Conservation (phyloP, 2,888 invertebrate species). For the Doris montereyensis region DNA sequence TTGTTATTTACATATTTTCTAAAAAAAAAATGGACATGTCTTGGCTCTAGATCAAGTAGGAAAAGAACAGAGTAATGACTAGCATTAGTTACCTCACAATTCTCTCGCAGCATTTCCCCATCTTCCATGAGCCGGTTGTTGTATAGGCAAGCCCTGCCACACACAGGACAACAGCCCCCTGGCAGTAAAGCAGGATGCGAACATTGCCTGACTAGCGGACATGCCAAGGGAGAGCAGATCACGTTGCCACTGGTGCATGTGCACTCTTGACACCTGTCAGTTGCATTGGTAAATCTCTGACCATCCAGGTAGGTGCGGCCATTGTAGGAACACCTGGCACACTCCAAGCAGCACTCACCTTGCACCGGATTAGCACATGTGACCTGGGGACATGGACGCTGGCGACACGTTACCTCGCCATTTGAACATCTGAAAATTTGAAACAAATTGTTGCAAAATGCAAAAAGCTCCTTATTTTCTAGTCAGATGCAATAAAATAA, state of each 20-base stretch:
- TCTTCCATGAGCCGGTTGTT: conserved; percentile 45
- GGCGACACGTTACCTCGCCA: conserved; percentile 47
- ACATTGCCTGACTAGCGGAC: no score
- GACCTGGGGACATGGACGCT: conserved; percentile 45
- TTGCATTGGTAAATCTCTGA: conserved; percentile 49
- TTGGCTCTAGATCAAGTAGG: no score
- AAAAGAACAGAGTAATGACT: no score
- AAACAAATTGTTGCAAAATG: no score
- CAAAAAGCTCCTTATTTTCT: no score
- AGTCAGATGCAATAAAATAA: no score
- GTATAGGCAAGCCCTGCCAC: conserved; percentile 54
- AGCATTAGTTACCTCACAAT: conserved; percentile 36
- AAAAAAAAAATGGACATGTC: no score
- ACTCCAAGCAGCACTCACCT: conserved; percentile 50
- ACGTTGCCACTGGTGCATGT: conserved; percentile 48
- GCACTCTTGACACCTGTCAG: conserved; percentile 53
- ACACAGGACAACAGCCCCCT: conserved; percentile 57
- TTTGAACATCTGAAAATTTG: conserved; percentile 47
- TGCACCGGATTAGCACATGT: conserved; percentile 48
- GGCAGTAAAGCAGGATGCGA: conserved; percentile 51
- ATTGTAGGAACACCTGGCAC: conserved; percentile 48
- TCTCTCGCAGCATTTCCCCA: conserved; percentile 43
- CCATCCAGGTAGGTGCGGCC: conserved; percentile 47
- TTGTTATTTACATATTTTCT: no score
- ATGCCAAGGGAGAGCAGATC: conserved; percentile 40